These are phyloP conservation scores for Drosophila fuyamai DNA, from an alignment of 1,140 invertebrate species.

Conservation along the genomic window DNA sequence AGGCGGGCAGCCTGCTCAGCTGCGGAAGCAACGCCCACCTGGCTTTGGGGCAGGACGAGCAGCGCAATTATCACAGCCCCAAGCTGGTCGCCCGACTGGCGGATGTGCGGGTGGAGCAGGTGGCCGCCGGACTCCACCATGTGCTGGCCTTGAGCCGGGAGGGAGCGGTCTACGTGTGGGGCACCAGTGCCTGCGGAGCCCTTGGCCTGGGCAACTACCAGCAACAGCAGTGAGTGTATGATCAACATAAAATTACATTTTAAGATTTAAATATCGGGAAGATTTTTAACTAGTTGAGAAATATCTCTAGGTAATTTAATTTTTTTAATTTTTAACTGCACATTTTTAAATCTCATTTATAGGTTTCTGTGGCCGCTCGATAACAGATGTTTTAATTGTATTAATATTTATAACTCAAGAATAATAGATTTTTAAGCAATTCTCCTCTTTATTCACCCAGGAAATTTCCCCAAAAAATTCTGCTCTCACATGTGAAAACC, in stretches of 20 bases:
- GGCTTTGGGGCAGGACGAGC: conserved; percentile 89
- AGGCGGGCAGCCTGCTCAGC: conserved; percentile 89
- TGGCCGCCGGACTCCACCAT: conserved; percentile 89
- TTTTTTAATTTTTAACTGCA: no score
- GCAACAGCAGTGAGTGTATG: conserved; percentile 78
- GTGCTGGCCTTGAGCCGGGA: conserved; percentile 88
- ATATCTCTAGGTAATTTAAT: no score
- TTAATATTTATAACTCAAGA: no score
- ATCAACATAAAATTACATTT: no score
- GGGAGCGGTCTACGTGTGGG: conserved; percentile 89
- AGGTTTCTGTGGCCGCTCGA: no score
- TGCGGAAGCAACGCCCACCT: conserved; percentile 89
- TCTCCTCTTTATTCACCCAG: conserved; percentile 16
- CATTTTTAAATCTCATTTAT: no score
- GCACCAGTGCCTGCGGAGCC: conserved; percentile 87
- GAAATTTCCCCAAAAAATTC: conserved; percentile 72
- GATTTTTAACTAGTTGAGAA: no score
- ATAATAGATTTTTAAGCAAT: no score
- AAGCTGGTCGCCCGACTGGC: conserved; percentile 87
- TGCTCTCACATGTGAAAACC: conserved; percentile 85
- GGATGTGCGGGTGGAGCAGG: conserved; percentile 88
- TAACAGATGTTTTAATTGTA: no score
- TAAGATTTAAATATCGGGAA: no score
- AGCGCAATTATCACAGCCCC: conserved; percentile 86
- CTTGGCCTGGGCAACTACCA: conserved; percentile 88